Conservation (phyloP, 1,140 invertebrate genomes). For the Pseudobourletiella spinata region DNA sequence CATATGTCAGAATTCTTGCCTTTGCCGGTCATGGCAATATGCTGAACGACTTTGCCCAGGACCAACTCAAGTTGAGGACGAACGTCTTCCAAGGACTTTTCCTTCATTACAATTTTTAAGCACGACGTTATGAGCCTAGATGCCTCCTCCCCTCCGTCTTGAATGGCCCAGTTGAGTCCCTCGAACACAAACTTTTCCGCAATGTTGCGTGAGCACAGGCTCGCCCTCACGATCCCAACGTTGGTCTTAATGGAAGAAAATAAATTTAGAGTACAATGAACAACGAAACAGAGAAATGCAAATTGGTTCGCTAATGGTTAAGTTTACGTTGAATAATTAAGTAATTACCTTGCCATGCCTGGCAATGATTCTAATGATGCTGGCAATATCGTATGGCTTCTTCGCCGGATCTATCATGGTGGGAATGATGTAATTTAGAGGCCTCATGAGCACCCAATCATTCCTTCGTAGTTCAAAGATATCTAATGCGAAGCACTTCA, state of each 20-base stretch:
- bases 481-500: conserved; percentile 46
- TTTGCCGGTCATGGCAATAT: not conserved
- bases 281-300: too few species aligned
- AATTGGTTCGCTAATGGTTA: not conserved
- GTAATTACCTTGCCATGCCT: conserved; percentile 7
- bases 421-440: conserved; percentile 11
- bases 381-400: not conserved
- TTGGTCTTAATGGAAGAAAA: not conserved
- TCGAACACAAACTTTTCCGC: conserved; percentile 10
- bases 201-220: not conserved
- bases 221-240: not conserved
- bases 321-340: not conserved
- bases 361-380: conserved; percentile 6
- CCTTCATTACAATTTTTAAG: not conserved
- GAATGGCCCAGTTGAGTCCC: conserved; percentile 2
- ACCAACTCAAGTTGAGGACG: not conserved
- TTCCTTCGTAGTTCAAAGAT: conserved; percentile 75
- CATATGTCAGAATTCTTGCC: not conserved
- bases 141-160: not conserved
- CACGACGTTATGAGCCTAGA: not conserved
- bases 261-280: too few species aligned
- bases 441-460: conserved; percentile 72
- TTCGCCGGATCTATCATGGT: not conserved
- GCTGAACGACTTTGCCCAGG: not conserved
- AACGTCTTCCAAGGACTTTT: not conserved